A percentile compares a stretch with the other conserved stretches of the same genome.
phyloP scores from a whole-genome alignment of 2,113 vertebrate species.

The Ascaphus truei region DNA sequence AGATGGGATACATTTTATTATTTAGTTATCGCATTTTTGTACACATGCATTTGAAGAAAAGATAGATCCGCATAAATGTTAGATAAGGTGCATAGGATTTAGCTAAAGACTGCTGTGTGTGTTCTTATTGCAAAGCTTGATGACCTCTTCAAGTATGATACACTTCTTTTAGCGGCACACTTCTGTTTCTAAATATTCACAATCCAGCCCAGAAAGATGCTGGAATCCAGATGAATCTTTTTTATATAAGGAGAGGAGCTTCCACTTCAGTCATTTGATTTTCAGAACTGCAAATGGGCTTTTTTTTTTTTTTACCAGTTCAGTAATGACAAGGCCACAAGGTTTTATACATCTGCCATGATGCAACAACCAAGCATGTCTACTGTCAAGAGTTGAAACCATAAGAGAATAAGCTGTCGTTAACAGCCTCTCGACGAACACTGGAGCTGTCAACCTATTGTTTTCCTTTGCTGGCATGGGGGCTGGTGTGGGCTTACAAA shows the following conservation, averaged over 20 bases:
- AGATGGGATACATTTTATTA: constrained; percentile 44
- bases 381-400: constrained; percentile 92
- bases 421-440: constrained; percentile 85
- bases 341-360: constrained; percentile 92
- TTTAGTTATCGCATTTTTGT: constrained; percentile 26
- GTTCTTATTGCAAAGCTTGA: not conserved
- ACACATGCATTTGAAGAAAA: constrained; percentile 1
- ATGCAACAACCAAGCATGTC: constrained; percentile 91
- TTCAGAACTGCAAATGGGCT: constrained; percentile 48
- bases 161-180: not conserved
- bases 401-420: constrained; percentile 95
- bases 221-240: constrained; percentile 33
- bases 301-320: constrained; percentile 51
- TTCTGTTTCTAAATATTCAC: constrained; percentile 25
- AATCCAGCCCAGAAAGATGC: constrained; percentile 11
- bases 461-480: constrained; percentile 63
- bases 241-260: constrained; percentile 39
- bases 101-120: constrained; percentile 27
- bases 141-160: constrained; percentile 19
- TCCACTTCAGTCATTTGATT: constrained; percentile 62
- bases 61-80: constrained; percentile 4
- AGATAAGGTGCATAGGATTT: constrained; percentile 37
- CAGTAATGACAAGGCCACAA: constrained; percentile 89
- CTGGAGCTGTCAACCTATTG: constrained; percentile 83
- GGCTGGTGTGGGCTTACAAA: constrained; percentile 61